phyloP scores from a whole-genome alignment of 2,113 vertebrate species.

The Phasianus colchicus region DNA sequence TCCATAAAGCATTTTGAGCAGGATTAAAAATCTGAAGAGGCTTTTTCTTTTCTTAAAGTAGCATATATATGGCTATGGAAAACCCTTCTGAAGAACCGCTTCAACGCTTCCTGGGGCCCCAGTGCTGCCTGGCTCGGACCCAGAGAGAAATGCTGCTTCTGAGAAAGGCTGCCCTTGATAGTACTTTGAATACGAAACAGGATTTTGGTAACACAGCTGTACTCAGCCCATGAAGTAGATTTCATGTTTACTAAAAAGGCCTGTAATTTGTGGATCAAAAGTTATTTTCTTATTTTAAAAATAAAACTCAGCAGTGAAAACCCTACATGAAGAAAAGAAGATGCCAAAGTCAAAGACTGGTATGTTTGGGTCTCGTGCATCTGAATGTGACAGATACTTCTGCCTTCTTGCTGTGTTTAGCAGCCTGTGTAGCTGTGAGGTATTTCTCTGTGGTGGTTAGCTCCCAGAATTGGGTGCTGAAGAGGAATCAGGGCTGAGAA shows the following conservation, averaged over 20 bases:
- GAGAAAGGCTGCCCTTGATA: not conserved
- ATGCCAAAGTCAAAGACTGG: not conserved
- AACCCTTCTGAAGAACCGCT: not conserved
- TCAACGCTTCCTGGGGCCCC: not conserved
- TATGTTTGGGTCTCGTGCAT: not conserved
- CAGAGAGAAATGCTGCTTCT: not conserved
- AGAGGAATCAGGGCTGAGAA: not conserved
- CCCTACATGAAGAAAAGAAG: not conserved
- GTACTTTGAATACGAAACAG: not conserved
- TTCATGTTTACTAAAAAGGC: not conserved
- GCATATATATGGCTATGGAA: not conserved
- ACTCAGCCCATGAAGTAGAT: not conserved
- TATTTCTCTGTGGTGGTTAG: not conserved
- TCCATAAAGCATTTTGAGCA: not conserved
- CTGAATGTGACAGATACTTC: not conserved
- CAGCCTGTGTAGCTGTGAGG: not conserved
- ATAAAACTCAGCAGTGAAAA: constrained; percentile 34
- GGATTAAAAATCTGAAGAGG: not conserved
- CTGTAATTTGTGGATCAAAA: constrained; percentile 35
- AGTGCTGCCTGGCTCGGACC: not conserved
- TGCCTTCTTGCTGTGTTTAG: not conserved
- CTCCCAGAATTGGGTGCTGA: not conserved
- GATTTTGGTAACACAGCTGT: constrained; percentile 17
- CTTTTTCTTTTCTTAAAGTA: not conserved
- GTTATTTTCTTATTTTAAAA: constrained; percentile 51